Percentiles rank a stretch among this genome's conserved stretches.
Conservation (phyloP, 2,113 vertebrate species). For the Bubalus kerabau region DNA sequence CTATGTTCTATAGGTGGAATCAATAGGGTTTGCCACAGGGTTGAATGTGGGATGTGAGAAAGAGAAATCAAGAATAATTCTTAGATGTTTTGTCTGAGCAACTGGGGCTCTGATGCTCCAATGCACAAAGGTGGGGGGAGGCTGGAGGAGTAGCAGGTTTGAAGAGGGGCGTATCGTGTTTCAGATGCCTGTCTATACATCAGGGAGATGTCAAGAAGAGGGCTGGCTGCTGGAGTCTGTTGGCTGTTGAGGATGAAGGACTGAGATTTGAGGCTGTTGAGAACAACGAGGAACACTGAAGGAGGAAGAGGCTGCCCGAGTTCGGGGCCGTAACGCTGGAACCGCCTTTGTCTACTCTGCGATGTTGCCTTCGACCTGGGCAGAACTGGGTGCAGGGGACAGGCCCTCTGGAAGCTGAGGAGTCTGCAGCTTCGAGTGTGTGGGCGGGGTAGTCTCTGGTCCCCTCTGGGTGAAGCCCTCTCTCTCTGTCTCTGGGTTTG, state of each 20-base stretch:
- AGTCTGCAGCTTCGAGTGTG: fast-evolving
- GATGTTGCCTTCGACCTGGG: background rate
- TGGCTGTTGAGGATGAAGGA: background rate
- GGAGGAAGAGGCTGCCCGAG: background rate
- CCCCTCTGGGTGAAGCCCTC: background rate
- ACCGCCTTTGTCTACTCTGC: background rate
- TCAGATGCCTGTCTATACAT: background rate
- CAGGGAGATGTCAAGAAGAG: background rate
- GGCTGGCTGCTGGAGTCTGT: background rate
- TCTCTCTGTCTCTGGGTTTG: background rate
- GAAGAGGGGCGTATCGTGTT: too few species aligned
- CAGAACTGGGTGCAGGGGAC: background rate
- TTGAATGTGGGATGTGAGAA: background rate
- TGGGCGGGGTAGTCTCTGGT: background rate
- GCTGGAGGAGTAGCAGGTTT: too few species aligned
- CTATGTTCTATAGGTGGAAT: background rate
- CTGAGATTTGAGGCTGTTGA: too few species aligned
- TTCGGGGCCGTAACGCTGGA: fast-evolving
- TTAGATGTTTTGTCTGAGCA: background rate
- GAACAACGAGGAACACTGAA: background rate
- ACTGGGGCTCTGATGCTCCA: too few species aligned
- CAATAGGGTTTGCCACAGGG: background rate
- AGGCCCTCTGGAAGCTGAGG: background rate
- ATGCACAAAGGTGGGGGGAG: background rate
- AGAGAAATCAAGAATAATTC: background rate